Base-by-base conservation (phyloP, 2,888 invertebrate genomes). In the Merodon equestris region DNA sequence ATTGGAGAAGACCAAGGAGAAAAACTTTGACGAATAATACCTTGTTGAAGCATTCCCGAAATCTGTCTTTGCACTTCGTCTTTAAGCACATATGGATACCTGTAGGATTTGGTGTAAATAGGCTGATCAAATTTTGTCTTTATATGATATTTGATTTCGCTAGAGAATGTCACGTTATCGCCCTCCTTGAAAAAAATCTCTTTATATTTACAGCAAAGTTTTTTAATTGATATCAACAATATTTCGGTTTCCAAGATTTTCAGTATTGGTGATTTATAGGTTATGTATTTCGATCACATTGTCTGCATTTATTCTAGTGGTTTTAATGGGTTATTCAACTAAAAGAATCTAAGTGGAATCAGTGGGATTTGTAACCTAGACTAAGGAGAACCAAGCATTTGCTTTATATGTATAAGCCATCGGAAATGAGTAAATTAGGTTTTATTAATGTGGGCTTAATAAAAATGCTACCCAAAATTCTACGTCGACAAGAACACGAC, bases 401-500 rank as follows among this genome's bases (percentile, higher is more conserved):
- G 12, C 76, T 19, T 13, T 42, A 50, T 0, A 54, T 42, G 44
- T 72, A 64, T 70, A 61, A 81, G 1, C 13, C 19, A 3, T 58
- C n/a, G n/a, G n/a, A n/a, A n/a, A n/a, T n/a, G n/a, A n/a, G n/a
- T n/a, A n/a, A n/a, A n/a, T n/a, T n/a, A n/a, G n/a, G n/a, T n/a
- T n/a, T n/a, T n/a, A n/a, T n/a, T n/a, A n/a, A n/a, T n/a, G n/a
- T n/a, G n/a, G n/a, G n/a, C n/a, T n/a, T n/a, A n/a, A n/a, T n/a
- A n/a, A n/a, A n/a, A n/a, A n/a, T n/a, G n/a, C n/a, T 44, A n/a
- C 51, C 0, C 79, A 73, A 17, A 36, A 56, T 18, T 81, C 36
- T 38, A 79, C 42, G 18, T 81, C 71, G n/a, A 79, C 72, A 13
- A 74, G 71, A 36, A 79, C 40, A 0, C 58, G 17, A n/a, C 48